Base-by-base conservation (phyloP, 2,113 vertebrate genomes). In the Struthio camelus region DNA sequence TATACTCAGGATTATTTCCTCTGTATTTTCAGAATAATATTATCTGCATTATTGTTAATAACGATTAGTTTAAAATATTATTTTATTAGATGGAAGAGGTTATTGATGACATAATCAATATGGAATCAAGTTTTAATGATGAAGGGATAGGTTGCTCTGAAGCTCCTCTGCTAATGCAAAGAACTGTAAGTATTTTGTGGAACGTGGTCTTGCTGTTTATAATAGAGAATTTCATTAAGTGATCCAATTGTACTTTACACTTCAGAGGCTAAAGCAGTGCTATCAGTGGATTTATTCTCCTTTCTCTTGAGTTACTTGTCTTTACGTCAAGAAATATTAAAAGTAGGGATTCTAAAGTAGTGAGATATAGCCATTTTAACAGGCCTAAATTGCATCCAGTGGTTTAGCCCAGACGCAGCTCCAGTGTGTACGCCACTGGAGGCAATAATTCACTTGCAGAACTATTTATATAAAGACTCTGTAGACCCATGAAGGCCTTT, bases 81-180 rank as follows among this genome's bases (percentile, higher is more conserved):
- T 97, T 97, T 97, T 96, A 46, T 97, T 98, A 99, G 97, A 99
- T 99, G 99, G 99, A 99, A 97, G 99, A 99, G 90, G 98, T 99
- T 97, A 99, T 99, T 97, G 99, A 99, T 98, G 98, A 99, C 97
- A 98, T 99, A 91, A 99, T 99, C 93, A 98, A 98, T 97, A 98
- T 99, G 97, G 99, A 99, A 97, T 98, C 98, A 77, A 98, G 98
- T 88, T 99, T 99, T 98, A 99, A 99, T 97, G 99, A 99, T 93
- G 98, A 99, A 96, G 98, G 98, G 94, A 98, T 99, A 98, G 98
- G 98, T 96, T 99, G 98, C 94, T 98, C 99, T 97, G 99, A 99
- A 97, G 92, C 98, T 73, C 97, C 98, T 97, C 95, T 99, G 90
- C 97, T 99, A 94, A 99, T 99, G 98, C 98, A 99, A 98, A 99